A percentile compares a stretch with the other conserved stretches of the same genome.
phyloP scores from a whole-genome alignment of 2,797 vertebrate species.

The Acrossocheilus wenchowensis region DNA sequence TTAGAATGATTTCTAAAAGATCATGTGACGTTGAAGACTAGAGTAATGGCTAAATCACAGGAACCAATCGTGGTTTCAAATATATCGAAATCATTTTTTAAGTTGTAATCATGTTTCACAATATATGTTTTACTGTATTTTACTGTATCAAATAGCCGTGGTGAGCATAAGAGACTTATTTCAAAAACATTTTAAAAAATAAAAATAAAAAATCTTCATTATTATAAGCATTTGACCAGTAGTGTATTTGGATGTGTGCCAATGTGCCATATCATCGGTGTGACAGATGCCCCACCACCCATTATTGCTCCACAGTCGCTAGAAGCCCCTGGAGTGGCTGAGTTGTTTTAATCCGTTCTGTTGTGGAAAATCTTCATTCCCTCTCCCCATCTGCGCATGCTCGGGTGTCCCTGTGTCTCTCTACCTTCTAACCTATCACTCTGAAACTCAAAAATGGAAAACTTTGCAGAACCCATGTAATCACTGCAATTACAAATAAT shows the following conservation, averaged over 20 bases:
- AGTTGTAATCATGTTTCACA: no score
- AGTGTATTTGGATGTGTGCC: background rate
- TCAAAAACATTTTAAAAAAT: background rate
- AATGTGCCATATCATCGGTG: background rate
- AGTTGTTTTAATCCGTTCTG: slow-evolving; percentile 34
- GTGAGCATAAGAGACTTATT: background rate
- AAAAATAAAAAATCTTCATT: background rate
- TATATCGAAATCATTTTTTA: background rate
- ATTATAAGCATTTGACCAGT: background rate
- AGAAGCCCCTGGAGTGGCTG: slow-evolving; percentile 34
- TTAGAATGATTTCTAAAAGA: background rate
- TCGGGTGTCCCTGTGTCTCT: background rate
- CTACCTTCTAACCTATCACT: slow-evolving; percentile 25
- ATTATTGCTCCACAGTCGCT: slow-evolving; percentile 29
- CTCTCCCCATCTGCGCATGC: background rate
- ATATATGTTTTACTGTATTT: background rate
- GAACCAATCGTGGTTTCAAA: background rate
- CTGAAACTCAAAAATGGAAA: slow-evolving; percentile 28
- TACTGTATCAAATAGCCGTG: background rate
- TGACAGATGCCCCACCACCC: slow-evolving; percentile 31
- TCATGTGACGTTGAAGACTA: no score
- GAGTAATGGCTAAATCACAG: background rate
- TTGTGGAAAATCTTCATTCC: slow-evolving; percentile 34
- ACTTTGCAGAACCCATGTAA: slow-evolving; percentile 18
- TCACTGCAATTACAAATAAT: slow-evolving; percentile 53